Percentiles rank a stretch among this genome's conserved stretches.
Conservation (phyloP, 2,113 vertebrate species). For the Balaenoptera acutorostrata region DNA sequence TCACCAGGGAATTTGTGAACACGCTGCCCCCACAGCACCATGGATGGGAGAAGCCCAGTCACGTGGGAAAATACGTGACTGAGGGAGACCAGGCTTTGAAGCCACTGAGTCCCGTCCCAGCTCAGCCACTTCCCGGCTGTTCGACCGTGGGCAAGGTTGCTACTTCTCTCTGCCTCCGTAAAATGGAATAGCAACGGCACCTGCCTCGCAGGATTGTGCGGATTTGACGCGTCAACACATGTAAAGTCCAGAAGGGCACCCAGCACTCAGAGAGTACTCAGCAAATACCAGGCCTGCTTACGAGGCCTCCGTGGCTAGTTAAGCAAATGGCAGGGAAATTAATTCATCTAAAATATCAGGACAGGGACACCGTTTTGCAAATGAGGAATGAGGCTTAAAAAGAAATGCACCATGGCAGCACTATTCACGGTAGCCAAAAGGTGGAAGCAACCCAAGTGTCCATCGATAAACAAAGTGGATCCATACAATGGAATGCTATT, state of each 20-base stretch:
- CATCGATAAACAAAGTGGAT: background rate
- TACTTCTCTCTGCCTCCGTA: background rate
- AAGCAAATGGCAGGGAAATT: background rate
- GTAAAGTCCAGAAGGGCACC: accelerated
- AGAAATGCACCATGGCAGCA: background rate
- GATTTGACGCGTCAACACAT: accelerated
- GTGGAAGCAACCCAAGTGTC: accelerated
- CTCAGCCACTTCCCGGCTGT: background rate
- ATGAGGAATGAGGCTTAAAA: background rate
- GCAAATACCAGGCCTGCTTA: no score
- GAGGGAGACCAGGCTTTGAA: background rate
- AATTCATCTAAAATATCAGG: background rate
- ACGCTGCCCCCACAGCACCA: accelerated
- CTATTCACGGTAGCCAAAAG: background rate
- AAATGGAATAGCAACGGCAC: accelerated
- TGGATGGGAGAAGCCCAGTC: background rate
- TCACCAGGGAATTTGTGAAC: background rate
- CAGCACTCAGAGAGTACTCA: accelerated
- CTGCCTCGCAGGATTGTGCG: accelerated
- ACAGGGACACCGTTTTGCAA: background rate
- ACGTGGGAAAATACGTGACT: accelerated
- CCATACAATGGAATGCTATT: accelerated
- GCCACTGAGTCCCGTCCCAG: background rate
- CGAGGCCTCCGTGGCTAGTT: background rate
- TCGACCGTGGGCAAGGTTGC: background rate